Evolutionary conservation across 2,113 vertebrate genomes (phyloP).

Genomic region (Charina bottae): DNA sequence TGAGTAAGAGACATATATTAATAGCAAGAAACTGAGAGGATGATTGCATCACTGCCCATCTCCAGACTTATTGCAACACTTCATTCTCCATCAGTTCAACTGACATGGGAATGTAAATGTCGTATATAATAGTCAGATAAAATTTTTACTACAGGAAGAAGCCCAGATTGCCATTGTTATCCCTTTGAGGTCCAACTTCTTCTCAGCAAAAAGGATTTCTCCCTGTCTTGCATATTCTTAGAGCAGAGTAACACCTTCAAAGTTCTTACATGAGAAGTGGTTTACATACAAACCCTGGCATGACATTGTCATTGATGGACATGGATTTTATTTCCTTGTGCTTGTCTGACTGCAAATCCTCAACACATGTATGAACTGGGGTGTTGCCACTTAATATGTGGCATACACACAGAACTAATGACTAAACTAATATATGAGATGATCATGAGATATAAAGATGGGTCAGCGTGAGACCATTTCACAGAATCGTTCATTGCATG

Average conservation of each 20-base stretch:
- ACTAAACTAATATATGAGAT: neutral
- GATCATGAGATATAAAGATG: neutral
- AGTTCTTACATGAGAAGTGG: neutral
- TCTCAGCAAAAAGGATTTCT: neutral
- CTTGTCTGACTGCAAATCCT: neutral
- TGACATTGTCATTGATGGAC: no score
- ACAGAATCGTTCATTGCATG: neutral
- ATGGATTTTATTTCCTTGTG: neutral
- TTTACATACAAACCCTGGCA: neutral
- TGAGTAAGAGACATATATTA: slow-evolving; percentile 81
- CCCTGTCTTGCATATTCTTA: neutral
- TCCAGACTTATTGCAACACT: slow-evolving; percentile 74
- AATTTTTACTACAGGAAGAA: slow-evolving; percentile 52
- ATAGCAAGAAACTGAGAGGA: slow-evolving; percentile 76
- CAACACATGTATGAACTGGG: neutral
- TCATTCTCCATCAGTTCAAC: slow-evolving; percentile 74
- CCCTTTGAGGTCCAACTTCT: slow-evolving; percentile 49
- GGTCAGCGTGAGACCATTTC: neutral
- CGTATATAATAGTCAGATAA: slow-evolving; percentile 58
- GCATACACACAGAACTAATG: neutral
- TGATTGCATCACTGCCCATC: slow-evolving; percentile 76
- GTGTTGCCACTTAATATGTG: neutral
- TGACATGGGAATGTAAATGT: slow-evolving; percentile 72
- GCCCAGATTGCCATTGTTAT: slow-evolving; percentile 35
- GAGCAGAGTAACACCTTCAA: neutral